Conservation (phyloP, 1,140 invertebrate genomes). For the Propsilocerus akamusi region DNA sequence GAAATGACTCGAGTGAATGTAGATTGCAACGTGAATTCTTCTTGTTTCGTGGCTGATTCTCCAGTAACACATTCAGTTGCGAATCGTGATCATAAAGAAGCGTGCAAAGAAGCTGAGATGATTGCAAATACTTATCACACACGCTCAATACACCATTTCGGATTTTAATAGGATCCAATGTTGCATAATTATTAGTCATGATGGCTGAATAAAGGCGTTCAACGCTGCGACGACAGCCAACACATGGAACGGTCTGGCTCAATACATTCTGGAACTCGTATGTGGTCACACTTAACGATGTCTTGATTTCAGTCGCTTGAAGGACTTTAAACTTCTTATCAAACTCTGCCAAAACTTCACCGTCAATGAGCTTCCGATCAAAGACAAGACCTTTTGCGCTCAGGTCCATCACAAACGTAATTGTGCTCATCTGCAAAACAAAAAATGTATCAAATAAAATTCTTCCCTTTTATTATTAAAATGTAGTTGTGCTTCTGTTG, state of each 20-base stretch:
- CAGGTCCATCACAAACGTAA: slow-evolving; percentile 82
- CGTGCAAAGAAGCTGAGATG: slow-evolving; percentile 58
- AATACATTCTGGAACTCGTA: slow-evolving; percentile 65
- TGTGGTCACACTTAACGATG: slow-evolving; percentile 64
- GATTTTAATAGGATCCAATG: slow-evolving; percentile 59
- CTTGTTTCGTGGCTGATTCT: slow-evolving; percentile 65
- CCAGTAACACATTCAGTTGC: slow-evolving; percentile 53
- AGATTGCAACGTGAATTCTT: slow-evolving; percentile 71
- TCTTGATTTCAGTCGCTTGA: slow-evolving; percentile 55
- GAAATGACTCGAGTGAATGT: slow-evolving; percentile 73
- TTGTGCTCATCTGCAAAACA: slow-evolving; percentile 59
- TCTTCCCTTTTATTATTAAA: not conserved
- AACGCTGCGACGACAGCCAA: slow-evolving; percentile 77
- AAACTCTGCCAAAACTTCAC: slow-evolving; percentile 70
- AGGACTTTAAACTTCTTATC: slow-evolving; percentile 57
- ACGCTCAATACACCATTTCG: slow-evolving; percentile 57
- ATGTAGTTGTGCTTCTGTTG: not conserved
- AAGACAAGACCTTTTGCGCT: slow-evolving; percentile 60
- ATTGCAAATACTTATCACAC: slow-evolving; percentile 52
- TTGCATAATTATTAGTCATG: slow-evolving; percentile 59
- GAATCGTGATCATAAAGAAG: slow-evolving; percentile 69
- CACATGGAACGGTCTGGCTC: slow-evolving; percentile 77
- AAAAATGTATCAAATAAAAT: too few relatives aligned
- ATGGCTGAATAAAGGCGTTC: slow-evolving; percentile 70
- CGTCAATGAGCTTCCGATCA: slow-evolving; percentile 51